These are phyloP conservation scores for Bombus superbus DNA, from an alignment of 1,140 invertebrate genomes.

Conservation along the genomic window DNA sequence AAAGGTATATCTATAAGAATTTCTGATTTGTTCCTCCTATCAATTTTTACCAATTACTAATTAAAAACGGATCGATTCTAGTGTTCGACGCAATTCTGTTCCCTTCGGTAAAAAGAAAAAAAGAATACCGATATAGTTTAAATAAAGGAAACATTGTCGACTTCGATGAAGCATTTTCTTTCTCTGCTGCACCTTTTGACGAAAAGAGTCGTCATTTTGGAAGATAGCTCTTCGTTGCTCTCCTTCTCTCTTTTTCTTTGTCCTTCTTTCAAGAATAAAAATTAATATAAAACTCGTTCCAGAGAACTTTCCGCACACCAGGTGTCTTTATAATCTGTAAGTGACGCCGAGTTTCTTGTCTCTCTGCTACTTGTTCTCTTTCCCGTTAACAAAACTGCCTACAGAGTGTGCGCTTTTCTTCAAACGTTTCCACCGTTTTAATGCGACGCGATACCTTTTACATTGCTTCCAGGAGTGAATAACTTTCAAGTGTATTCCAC, in stretches of 20 bases:
- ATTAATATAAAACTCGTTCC: constrained; percentile 10
- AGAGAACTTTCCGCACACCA: neutral
- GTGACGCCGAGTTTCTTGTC: constrained; percentile 19
- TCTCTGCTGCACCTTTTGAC: neutral
- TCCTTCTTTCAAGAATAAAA: neutral
- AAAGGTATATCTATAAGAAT: too few relatives aligned
- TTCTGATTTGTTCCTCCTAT: too few relatives aligned
- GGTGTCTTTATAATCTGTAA: constrained; percentile 29
- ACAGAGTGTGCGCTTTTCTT: neutral
- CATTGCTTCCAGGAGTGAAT: neutral
- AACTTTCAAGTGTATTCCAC: constrained; percentile 2
- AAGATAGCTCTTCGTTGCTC: neutral
- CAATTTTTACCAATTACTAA: too few relatives aligned
- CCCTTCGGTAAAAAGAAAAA: too few relatives aligned
- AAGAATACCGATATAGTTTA: too few relatives aligned
- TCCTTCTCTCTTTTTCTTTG: too few relatives aligned
- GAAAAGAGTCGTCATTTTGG: neutral
- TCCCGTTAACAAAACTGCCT: neutral
- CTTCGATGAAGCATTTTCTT: neutral
- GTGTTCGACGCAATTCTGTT: too few relatives aligned
- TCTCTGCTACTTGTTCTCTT: neutral
- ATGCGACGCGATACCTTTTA: neutral
- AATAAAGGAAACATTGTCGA: neutral
- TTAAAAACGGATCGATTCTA: too few relatives aligned
- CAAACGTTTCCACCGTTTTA: constrained; percentile 21